A percentile compares a stretch with the other conserved stretches of the same genome.
These are phyloP conservation scores for Campoplex nolae DNA, from an alignment of 2,888 invertebrate genomes.

Conservation along the genomic window DNA sequence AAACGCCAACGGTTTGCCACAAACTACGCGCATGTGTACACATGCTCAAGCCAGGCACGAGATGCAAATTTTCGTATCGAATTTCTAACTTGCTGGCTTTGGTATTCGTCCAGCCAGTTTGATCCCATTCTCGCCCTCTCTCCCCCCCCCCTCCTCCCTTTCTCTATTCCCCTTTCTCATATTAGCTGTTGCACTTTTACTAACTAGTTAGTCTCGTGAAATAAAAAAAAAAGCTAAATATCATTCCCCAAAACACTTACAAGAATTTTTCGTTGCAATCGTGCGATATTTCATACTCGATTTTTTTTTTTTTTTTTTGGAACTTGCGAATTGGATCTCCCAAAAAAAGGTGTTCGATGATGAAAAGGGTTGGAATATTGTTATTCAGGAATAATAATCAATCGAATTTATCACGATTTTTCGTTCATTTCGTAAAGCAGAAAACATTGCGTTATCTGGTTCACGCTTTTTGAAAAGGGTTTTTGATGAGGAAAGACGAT, in stretches of 20 bases:
- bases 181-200: slow-evolving; percentile 23
- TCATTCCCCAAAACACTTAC: not conserved
- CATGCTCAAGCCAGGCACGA: slow-evolving; percentile 59
- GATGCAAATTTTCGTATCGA: slow-evolving; percentile 68
- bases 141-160: not conserved
- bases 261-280: too few species aligned
- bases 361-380: too few species aligned
- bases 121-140: slow-evolving; percentile 46
- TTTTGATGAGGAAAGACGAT: slow-evolving; percentile 37
- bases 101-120: slow-evolving; percentile 60
- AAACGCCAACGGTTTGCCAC: slow-evolving; percentile 65
- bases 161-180: not conserved
- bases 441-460: not conserved
- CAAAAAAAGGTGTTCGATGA: too few species aligned
- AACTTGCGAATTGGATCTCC: too few species aligned
- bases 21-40: slow-evolving; percentile 66
- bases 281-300: too few species aligned
- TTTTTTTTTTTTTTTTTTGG: too few species aligned
- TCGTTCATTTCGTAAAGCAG: not conserved
- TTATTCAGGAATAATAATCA: not conserved
- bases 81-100: slow-evolving; percentile 66
- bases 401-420: not conserved
- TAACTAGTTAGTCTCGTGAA: slow-evolving; percentile 26
- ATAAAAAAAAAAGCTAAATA: slow-evolving; percentile 35
- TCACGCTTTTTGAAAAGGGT: slow-evolving; percentile 28